phyloP scores from a whole-genome alignment of 2,113 vertebrate genomes.

The Zingel zingel region DNA sequence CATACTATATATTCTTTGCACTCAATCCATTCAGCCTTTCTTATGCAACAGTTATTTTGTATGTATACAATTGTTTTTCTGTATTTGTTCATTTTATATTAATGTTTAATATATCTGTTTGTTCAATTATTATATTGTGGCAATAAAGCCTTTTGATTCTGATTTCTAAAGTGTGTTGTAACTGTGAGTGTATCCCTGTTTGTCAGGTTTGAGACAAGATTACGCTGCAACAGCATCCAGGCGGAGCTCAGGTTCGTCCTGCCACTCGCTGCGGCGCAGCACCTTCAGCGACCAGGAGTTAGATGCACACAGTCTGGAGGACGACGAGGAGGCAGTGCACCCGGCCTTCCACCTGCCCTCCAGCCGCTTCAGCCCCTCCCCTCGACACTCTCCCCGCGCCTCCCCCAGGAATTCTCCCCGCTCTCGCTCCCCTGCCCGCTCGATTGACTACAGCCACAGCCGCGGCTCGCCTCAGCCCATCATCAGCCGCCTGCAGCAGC shows the following conservation, averaged over 20 bases:
- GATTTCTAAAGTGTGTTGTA: no score
- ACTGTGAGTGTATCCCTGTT: background rate
- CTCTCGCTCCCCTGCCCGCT: constrained; percentile 94
- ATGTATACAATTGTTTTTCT: no score
- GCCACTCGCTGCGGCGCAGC: constrained; percentile 94
- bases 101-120: no score
- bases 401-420: constrained; percentile 96
- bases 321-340: constrained; percentile 93
- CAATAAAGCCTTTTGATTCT: no score
- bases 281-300: constrained; percentile 98
- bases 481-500: constrained; percentile 96
- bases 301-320: constrained; percentile 96
- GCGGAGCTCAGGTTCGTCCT: constrained; percentile 97
- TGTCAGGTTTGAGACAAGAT: constrained; percentile 94
- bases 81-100: no score
- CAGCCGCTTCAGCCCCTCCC: constrained; percentile 94
- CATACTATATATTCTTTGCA: no score
- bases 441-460: constrained; percentile 89
- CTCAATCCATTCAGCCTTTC: no score
- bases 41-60: no score
- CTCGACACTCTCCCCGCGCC: constrained; percentile 93
- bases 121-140: no score
- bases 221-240: constrained; percentile 95
- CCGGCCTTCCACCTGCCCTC: constrained; percentile 90
- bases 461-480: constrained; percentile 93